Percentiles rank a stretch among this genome's conserved stretches.
Conservation (phyloP, 1,140 invertebrate genomes). For the Caenorhabditis remanei region DNA sequence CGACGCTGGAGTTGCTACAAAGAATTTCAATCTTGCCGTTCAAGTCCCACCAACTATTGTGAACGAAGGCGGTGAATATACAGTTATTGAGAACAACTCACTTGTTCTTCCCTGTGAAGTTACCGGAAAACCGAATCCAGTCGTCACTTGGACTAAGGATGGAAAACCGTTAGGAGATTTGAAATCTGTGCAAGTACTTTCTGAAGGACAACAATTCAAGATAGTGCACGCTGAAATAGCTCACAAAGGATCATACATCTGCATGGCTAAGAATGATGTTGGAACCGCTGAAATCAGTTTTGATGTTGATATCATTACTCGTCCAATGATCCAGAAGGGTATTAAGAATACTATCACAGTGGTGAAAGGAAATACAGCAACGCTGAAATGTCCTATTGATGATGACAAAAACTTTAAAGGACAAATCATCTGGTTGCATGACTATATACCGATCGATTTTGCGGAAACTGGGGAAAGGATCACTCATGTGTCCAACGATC, state of each 20-base stretch:
- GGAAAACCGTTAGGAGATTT: conserved; percentile 58
- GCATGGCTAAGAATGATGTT: conserved; percentile 78
- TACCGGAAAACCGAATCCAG: conserved; percentile 78
- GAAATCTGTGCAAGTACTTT: conserved; percentile 64
- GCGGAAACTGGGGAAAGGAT: background rate
- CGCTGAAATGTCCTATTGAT: conserved; percentile 68
- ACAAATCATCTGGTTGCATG: conserved; percentile 67
- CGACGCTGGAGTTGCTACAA: conserved; percentile 78
- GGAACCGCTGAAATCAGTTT: conserved; percentile 78
- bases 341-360: conserved; percentile 70
- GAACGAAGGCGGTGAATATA: conserved; percentile 71
- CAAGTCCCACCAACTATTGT: conserved; percentile 73
- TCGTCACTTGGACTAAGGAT: conserved; percentile 67
- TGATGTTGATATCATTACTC: conserved; percentile 77
- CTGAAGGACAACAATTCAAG: conserved; percentile 70
- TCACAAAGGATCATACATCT: conserved; percentile 78
- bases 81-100: conserved; percentile 72
- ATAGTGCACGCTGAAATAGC: conserved; percentile 63
- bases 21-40: conserved; percentile 78
- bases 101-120: conserved; percentile 78
- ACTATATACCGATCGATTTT: conserved; percentile 60
- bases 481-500: conserved; percentile 4
- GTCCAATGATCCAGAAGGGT: conserved; percentile 65
- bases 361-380: conserved; percentile 59
- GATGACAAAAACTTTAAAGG: conserved; percentile 68